Conservation (phyloP, 2,797 vertebrate species). For the Dallia pectoralis region DNA sequence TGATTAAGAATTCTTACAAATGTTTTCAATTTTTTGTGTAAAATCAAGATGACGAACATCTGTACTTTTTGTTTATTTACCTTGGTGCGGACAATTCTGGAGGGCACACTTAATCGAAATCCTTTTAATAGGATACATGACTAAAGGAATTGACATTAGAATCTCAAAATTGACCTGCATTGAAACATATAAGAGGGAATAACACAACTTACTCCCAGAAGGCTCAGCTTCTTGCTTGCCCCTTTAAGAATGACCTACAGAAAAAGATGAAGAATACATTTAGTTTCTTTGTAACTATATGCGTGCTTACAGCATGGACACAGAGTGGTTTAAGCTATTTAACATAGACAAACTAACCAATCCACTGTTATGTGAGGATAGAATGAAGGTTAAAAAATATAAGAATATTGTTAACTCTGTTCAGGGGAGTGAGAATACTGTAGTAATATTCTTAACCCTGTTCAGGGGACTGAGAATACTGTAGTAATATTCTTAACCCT, state of each 20-base stretch:
- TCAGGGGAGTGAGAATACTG: conserved; percentile 43
- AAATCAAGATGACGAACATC: too few species aligned
- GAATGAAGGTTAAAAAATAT: conserved; percentile 63
- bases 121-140: too few species aligned
- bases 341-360: conserved; percentile 5
- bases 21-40: too few species aligned
- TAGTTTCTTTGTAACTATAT: conserved; percentile 3
- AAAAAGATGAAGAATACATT: conserved; percentile 6
- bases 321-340: not conserved
- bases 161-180: not conserved
- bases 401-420: too few species aligned
- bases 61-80: too few species aligned
- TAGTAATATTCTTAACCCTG: conserved; percentile 50
- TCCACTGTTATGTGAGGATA: not conserved
- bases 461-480: conserved; percentile 24
- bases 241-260: conserved; percentile 80
- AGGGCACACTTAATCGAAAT: too few species aligned
- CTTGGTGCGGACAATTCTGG: too few species aligned
- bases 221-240: conserved; percentile 80
- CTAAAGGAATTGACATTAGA: too few species aligned
- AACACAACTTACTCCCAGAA: conserved; percentile 74
- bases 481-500: too few species aligned
- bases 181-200: not conserved
- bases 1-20: too few species aligned
- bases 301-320: not conserved